Evolutionary conservation across 1,140 invertebrate species (phyloP).

Genomic region (Drosophila parabipectinata): DNA sequence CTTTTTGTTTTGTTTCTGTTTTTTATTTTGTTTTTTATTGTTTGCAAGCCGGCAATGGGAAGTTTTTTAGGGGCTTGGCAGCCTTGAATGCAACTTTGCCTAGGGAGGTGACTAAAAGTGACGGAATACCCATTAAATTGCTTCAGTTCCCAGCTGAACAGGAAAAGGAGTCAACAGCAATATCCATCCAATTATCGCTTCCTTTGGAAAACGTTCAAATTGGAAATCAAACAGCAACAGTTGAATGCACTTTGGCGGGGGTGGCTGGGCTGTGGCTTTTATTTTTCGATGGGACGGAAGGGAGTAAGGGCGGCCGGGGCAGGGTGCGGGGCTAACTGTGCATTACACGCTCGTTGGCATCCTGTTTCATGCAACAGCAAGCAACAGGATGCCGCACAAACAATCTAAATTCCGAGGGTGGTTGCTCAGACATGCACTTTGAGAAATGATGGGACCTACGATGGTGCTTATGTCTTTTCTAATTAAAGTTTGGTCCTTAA

Average conservation of each 20-base stretch:
- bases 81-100: slow-evolving; percentile 24
- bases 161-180: slow-evolving; percentile 31
- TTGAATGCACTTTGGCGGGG: slow-evolving; percentile 49
- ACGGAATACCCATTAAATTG: slow-evolving; percentile 36
- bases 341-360: slow-evolving; percentile 79
- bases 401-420: slow-evolving; percentile 33
- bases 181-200: slow-evolving; percentile 54
- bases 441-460: neutral
- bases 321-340: slow-evolving; percentile 20
- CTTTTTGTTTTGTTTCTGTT: slow-evolving; percentile 20
- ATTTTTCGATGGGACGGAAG: neutral
- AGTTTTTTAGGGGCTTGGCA: slow-evolving; percentile 22
- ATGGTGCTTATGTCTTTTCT: too few relatives aligned
- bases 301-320: neutral
- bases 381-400: slow-evolving; percentile 70
- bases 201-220: slow-evolving; percentile 53
- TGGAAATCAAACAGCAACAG: slow-evolving; percentile 66
- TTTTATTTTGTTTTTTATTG: slow-evolving; percentile 5
- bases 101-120: slow-evolving; percentile 22
- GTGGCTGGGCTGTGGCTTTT: slow-evolving; percentile 5
- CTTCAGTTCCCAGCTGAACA: slow-evolving; percentile 33
- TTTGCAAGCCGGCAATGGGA: slow-evolving; percentile 18
- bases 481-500: too few relatives aligned
- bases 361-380: slow-evolving; percentile 81
- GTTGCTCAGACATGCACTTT: slow-evolving; percentile 46